Percentiles rank a stretch among this genome's conserved stretches.
Conservation (phyloP, 2,888 invertebrate genomes). For the Tetragonula carbonaria region DNA sequence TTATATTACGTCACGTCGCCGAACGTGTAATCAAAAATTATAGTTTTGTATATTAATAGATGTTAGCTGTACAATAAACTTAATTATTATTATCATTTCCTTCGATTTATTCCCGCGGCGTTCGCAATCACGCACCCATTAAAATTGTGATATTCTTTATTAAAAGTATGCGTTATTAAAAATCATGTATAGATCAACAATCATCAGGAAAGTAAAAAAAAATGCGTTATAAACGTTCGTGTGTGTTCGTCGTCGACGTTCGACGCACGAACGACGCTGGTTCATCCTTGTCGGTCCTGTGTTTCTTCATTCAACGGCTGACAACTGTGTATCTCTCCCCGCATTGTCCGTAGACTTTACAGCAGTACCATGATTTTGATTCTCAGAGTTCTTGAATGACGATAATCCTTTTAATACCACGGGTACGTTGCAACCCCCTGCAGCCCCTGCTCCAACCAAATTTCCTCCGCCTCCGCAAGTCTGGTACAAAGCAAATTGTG, state of each 20-base stretch:
- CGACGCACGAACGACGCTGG: constrained; percentile 39
- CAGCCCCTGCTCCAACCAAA: constrained; percentile 58
- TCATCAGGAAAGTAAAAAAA: constrained; percentile 42
- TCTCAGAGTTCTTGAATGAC: constrained; percentile 68
- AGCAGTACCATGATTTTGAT: constrained; percentile 64
- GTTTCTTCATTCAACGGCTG: constrained; percentile 54
- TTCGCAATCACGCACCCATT: neutral
- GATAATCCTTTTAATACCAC: constrained; percentile 66
- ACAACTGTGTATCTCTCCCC: constrained; percentile 67
- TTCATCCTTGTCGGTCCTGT: constrained; percentile 52
- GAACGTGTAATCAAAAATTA: constrained; percentile 82
- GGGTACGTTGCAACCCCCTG: constrained; percentile 67
- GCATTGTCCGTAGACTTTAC: constrained; percentile 65
- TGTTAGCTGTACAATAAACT: constrained; percentile 80
- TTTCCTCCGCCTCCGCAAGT: constrained; percentile 64
- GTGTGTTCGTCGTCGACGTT: constrained; percentile 12
- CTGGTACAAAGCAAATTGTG: constrained; percentile 39
- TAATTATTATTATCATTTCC: constrained; percentile 75
- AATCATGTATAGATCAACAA: constrained; percentile 55
- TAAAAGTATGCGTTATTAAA: constrained; percentile 50
- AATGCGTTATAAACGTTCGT: constrained; percentile 36
- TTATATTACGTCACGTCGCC: constrained; percentile 63
- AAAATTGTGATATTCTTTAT: constrained; percentile 53
- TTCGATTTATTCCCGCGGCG: neutral
- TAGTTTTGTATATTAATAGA: constrained; percentile 83